phyloP scores from a whole-genome alignment of 2,113 vertebrate genomes.

The Lycaon pictus region DNA sequence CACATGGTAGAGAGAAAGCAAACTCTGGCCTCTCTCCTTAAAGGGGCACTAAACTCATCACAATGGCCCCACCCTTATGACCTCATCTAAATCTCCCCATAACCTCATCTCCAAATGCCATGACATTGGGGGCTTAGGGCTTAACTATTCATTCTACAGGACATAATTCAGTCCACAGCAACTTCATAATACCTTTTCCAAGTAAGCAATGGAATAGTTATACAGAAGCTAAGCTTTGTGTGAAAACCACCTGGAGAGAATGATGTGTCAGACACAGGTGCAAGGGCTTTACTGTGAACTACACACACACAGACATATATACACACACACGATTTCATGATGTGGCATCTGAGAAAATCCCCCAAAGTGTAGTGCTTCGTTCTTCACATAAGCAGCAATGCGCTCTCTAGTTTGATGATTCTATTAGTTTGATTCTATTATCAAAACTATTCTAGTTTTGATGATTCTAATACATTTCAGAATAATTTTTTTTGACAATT shows the following conservation, averaged over 20 bases:
- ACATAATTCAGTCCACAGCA: not conserved
- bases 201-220: conserved; percentile 9
- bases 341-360: not conserved
- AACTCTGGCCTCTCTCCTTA: not conserved
- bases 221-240: not conserved
- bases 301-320: not conserved
- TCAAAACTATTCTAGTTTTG: not conserved
- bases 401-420: not conserved
- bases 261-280: not conserved
- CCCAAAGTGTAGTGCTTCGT: not conserved
- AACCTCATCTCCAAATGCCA: not conserved
- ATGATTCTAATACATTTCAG: not conserved
- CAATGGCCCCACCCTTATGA: not conserved
- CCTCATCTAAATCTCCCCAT: not conserved
- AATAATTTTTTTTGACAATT: not conserved
- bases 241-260: not conserved
- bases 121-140: not conserved
- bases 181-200: not conserved
- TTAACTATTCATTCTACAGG: not conserved
- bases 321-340: not conserved
- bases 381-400: not conserved
- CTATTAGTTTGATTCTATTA: not conserved
- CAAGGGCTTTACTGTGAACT: not conserved
- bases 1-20: not conserved
- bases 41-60: not conserved